Base-by-base conservation (phyloP, 2,888 invertebrate genomes). In the Phasia obesa region DNA sequence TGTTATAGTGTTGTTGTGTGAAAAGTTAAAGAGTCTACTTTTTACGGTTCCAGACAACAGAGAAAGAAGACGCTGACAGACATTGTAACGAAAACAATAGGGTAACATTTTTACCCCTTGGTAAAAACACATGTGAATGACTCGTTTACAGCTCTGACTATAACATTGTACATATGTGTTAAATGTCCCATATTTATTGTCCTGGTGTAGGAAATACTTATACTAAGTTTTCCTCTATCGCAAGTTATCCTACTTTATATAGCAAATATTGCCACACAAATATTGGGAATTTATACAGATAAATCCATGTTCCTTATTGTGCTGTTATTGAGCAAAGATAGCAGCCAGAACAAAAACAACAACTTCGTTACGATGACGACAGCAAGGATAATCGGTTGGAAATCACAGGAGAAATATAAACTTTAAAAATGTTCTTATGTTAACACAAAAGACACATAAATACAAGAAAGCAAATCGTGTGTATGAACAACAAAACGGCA, bases 371-470 rank as follows among this genome's bases (percentile, higher is more conserved):
- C 27, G 25, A 38, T 42, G 25, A 25, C 21, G 38, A 71, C 38
- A 73, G 53, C 51, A 60, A 60, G 71, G 71, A 49, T 73, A 73
- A 60, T 73, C 51, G 38, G 35, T 49, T 51, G 38, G 51, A 71
- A 38, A 60, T 51, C 51, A 27, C 38, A 42, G 9, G 25, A 49
- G 60, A 38, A 35, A 60, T 38, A 27, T 21, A 70, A 57, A 70
- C 19, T 23, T 65, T 51, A 47, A 19, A 42, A n/a, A 42, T 42
- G 19, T 27, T 25, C 42, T 64, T 31, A 27, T 19, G 49, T 49
- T 19, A 49, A 38, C 23, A 57, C 49, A 15, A 67, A 19, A 67
- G 13, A n/a, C 7, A n/a, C 11, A 6, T 13, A 44, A 13, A 15
- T 17, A 7, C 7, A 9, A 4, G 38, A 4, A n/a, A 15, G 15